A percentile compares a stretch with the other conserved stretches of the same genome.
Evolutionary conservation across 2,888 invertebrate genomes (phyloP).

Genomic region (Acanthococcus lagerstroemiae): DNA sequence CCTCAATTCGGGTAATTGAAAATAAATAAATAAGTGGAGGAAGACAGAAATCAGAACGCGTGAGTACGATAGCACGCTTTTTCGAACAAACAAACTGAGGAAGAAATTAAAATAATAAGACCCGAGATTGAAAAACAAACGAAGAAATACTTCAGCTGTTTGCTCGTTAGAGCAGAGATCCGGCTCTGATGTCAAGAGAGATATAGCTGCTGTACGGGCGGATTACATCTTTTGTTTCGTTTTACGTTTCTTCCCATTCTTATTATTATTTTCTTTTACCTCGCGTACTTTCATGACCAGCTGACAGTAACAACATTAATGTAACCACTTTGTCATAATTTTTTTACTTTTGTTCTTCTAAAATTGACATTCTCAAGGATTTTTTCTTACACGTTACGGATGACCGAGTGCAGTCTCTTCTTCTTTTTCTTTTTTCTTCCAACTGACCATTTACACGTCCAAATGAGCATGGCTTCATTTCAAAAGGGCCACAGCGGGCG

Average conservation of each 20-base stretch:
- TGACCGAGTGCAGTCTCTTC: neutral
- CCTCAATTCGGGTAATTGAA: too few relatives aligned
- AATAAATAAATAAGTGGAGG: too few relatives aligned
- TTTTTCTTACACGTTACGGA: neutral
- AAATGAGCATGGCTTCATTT: too few relatives aligned
- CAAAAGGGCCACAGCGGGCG: too few relatives aligned
- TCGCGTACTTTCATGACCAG: neutral
- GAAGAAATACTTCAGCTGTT: neutral
- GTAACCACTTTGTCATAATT: conserved; percentile 9
- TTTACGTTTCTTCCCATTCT: neutral
- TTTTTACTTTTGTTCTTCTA: neutral
- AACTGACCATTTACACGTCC: conserved; percentile 39
- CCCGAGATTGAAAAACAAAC: neutral
- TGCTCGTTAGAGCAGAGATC: conserved; percentile 5
- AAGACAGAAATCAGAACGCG: too few relatives aligned
- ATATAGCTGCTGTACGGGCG: neutral
- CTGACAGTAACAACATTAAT: neutral
- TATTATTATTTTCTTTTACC: neutral
- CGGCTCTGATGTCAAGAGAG: conserved; percentile 4
- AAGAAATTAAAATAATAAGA: neutral
- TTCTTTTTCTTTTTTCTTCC: too few relatives aligned
- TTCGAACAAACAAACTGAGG: too few relatives aligned
- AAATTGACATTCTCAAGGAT: conserved; percentile 1
- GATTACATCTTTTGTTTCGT: neutral
- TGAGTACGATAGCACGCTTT: too few relatives aligned